Evolutionary conservation across 2,797 vertebrate genomes (phyloP), one percentile per base, ranked within the genome.

Genomic region (Cuniculus paca): DNA sequence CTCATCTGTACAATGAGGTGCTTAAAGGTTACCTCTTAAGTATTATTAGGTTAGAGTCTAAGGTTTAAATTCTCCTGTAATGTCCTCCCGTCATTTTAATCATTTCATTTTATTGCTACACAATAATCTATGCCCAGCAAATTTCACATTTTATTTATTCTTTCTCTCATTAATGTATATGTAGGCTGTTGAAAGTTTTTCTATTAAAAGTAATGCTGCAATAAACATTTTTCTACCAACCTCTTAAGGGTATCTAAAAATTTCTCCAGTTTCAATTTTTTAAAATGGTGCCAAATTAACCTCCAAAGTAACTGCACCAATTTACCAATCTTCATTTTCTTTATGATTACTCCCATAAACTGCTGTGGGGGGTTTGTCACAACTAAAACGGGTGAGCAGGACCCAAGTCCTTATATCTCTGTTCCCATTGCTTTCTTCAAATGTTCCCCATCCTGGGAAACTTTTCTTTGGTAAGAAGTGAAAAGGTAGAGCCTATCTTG

Each of bases 181-280:
- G 74, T 90, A 79, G 45, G 24, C 65, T 72, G 16, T 52, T 91
- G 39, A 60, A 54, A 93, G 50, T 0, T 88, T 72, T 1, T 58
- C 36, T 39, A 31, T 17, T 75, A 48, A 54, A 82, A 88, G 56
- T 24, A 26, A 31, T 60, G 19, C 19, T 75, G 1, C 7, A 58
- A 52, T 93, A 92, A 92, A 79, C 5, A 68, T 58, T 96, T 95
- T 70, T 88, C 42, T 82, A 68, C 16, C 58, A 24, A 61, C 74
- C 17, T 68, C 42, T 92, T 36, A 88, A 3, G n/a, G 56, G 48
- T 81, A 50, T 45, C 6, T 72, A 89, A 94, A 95, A 74, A 26
- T 93, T 80, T 91, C 7, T 95, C 72, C 65, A 48, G 58, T 90
- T 96, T 95, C 17, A 42, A 4, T 93, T 93, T 95, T 89, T 85